phyloP scores from a whole-genome alignment of 1,140 invertebrate genomes.

The Drosophila cardini region DNA sequence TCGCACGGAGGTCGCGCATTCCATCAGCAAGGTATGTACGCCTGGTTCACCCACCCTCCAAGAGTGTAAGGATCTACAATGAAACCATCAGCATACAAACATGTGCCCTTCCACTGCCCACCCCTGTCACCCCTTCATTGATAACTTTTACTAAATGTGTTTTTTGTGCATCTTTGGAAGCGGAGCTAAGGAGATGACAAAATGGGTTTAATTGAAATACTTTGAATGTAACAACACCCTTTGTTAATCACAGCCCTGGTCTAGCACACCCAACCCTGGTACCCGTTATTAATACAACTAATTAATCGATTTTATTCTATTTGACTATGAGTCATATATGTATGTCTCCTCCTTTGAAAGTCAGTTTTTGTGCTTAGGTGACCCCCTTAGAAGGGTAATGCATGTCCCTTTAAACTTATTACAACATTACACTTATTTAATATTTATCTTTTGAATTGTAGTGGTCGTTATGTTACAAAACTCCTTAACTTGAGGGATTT shows the following conservation, averaged over 20 bases:
- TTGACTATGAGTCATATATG: no score
- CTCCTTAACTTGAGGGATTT: no score
- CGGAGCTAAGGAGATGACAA: background rate
- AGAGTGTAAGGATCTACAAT: constrained; percentile 35
- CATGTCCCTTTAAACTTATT: no score
- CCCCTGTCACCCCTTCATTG: background rate
- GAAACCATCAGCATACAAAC: constrained; percentile 42
- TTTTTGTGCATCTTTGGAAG: background rate
- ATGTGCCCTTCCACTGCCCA: background rate
- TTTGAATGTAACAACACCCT: background rate
- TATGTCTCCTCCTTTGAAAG: no score
- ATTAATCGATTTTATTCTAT: no score
- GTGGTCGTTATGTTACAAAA: no score
- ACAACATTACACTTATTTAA: no score
- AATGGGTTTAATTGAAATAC: background rate
- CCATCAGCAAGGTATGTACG: constrained; percentile 90
- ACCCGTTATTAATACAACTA: no score
- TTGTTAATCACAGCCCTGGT: background rate
- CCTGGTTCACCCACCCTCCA: constrained; percentile 15
- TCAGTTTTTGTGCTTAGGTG: no score
- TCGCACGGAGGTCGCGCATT: constrained; percentile 90
- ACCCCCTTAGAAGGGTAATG: no score
- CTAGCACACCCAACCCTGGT: background rate
- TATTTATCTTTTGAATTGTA: no score
- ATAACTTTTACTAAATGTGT: constrained; percentile 6